These are phyloP conservation scores for Ciconia maguari DNA, from an alignment of 2,113 vertebrate species.

Conservation along the genomic window DNA sequence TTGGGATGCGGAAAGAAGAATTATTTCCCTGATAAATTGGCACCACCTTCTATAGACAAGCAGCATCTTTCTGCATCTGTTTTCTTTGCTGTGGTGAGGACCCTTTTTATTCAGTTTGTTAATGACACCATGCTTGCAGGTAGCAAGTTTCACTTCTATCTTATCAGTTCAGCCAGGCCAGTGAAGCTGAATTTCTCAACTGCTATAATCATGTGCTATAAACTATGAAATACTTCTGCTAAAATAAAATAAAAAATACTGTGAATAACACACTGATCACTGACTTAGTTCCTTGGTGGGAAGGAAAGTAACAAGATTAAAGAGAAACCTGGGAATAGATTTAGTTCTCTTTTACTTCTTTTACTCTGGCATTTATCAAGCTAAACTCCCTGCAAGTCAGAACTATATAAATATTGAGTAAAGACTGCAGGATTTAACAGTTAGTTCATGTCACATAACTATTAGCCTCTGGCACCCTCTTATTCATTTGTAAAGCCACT, in stretches of 20 bases:
- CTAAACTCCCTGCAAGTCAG: constrained; percentile 29
- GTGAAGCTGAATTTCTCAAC: constrained; percentile 60
- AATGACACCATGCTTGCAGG: constrained; percentile 47
- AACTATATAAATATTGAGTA: constrained; percentile 55
- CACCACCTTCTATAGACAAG: background rate
- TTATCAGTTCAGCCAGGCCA: constrained; percentile 25
- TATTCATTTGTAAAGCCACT: constrained; percentile 51
- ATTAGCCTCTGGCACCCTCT: constrained; percentile 38
- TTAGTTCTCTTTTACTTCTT: constrained; percentile 29
- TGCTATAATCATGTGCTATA: background rate
- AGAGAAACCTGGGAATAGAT: constrained; percentile 31
- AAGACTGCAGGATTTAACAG: constrained; percentile 45
- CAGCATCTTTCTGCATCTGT: background rate
- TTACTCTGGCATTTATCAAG: constrained; percentile 30
- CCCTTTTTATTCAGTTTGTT: constrained; percentile 48
- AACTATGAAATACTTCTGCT: background rate
- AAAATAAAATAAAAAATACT: background rate
- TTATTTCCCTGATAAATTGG: background rate
- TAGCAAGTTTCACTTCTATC: constrained; percentile 57
- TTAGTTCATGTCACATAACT: constrained; percentile 47
- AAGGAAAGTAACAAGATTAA: constrained; percentile 37
- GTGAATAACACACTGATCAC: background rate
- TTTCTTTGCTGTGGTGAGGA: constrained; percentile 47
- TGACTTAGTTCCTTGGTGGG: constrained; percentile 25
- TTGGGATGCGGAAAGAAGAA: background rate